A percentile compares a stretch with the other conserved stretches of the same genome.
phyloP scores from a whole-genome alignment of 1,140 invertebrate genomes.

The Penaeus indicus region DNA sequence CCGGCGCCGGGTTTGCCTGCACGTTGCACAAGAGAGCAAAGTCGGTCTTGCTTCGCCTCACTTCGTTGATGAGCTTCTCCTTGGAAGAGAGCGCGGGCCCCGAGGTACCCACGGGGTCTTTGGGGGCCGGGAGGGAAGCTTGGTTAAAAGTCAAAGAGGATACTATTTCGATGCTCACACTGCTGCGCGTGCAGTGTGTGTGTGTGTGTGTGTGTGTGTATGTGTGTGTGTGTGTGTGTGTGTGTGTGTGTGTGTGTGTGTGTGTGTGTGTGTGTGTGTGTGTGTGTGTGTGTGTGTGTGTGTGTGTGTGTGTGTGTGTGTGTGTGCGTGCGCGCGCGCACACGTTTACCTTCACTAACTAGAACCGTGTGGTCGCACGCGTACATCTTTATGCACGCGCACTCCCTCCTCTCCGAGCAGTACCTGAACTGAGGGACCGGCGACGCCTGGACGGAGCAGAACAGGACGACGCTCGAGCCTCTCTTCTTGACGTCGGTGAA shows the following conservation, averaged over 20 bases:
- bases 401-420: background rate
- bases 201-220: background rate
- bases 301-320: background rate
- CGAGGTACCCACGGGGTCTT: conserved; percentile 27
- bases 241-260: conserved; percentile 24
- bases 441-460: conserved; percentile 53
- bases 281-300: conserved; percentile 6
- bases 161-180: background rate
- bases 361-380: background rate
- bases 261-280: conserved; percentile 23
- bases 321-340: background rate
- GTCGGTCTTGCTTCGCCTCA: conserved; percentile 17
- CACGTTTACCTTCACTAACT: background rate
- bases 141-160: background rate
- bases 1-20: conserved; percentile 46
- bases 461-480: conserved; percentile 31
- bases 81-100: conserved; percentile 36
- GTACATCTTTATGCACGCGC: no score
- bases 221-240: background rate
- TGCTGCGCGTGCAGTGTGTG: no score
- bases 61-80: conserved; percentile 48
- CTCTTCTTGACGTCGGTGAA: conserved; percentile 42
- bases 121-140: background rate
- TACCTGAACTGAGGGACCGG: conserved; percentile 49
- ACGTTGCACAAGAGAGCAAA: conserved; percentile 44